phyloP scores from a whole-genome alignment of 2,888 invertebrate genomes.

The Acleris literana region DNA sequence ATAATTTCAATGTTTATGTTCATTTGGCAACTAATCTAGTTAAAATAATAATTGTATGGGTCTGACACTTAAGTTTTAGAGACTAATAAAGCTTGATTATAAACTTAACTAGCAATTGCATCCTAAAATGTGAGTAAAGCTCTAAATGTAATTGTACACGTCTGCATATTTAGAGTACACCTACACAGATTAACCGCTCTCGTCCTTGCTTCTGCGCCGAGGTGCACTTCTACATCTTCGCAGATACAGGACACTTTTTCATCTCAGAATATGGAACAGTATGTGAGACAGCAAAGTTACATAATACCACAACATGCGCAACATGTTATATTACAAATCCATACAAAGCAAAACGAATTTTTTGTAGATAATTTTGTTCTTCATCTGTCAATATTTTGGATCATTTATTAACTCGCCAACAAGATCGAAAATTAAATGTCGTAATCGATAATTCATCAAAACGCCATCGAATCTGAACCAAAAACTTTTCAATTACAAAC shows the following conservation, averaged over 20 bases:
- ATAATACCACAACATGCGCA: too few relatives aligned
- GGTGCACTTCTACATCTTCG: too few relatives aligned
- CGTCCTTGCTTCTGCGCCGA: too few relatives aligned
- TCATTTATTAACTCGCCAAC: background rate
- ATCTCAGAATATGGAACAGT: too few relatives aligned
- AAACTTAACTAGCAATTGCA: background rate
- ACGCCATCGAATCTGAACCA: constrained; percentile 58
- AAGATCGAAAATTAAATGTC: constrained; percentile 35
- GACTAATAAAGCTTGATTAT: background rate
- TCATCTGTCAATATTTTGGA: constrained; percentile 6
- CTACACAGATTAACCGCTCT: too few relatives aligned
- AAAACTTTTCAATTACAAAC: constrained; percentile 70
- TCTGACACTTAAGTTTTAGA: background rate
- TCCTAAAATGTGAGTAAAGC: too few relatives aligned
- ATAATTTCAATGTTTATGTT: constrained; percentile 26
- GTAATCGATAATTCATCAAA: constrained; percentile 59
- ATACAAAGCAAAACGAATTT: background rate
- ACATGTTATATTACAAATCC: too few relatives aligned
- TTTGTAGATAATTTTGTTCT: background rate
- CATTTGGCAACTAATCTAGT: constrained; percentile 14
- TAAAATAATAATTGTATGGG: constrained; percentile 2
- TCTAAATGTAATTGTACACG: too few relatives aligned
- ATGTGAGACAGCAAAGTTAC: too few relatives aligned
- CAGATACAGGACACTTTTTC: too few relatives aligned
- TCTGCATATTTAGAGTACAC: too few relatives aligned